A percentile compares a stretch with the other conserved stretches of the same genome.
These are phyloP conservation scores for Ambastaia sidthimunki DNA, from an alignment of 2,797 vertebrate species.

Conservation along the genomic window DNA sequence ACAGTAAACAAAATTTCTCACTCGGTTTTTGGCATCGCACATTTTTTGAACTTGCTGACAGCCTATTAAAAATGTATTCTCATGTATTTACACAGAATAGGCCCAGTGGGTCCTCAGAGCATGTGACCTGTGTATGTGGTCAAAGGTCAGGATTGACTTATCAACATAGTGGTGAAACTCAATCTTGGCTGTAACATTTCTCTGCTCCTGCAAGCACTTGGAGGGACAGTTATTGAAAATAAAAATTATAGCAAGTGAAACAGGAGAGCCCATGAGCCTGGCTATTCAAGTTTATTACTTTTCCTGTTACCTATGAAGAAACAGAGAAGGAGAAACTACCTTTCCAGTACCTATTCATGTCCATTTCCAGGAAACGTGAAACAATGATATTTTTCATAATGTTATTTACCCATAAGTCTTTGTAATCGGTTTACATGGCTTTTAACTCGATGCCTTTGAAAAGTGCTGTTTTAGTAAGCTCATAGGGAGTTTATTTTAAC, in stretches of 20 bases:
- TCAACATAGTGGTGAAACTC: conserved; percentile 5
- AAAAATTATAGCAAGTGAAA: conserved; percentile 37
- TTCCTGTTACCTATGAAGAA: conserved; percentile 7
- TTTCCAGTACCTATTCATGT: conserved; percentile 36
- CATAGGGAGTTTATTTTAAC: conserved; percentile 37
- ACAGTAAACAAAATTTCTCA: conserved; percentile 27
- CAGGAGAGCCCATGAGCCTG: conserved; percentile 41
- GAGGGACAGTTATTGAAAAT: conserved; percentile 47
- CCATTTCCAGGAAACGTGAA: conserved; percentile 42
- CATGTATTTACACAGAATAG: conserved; percentile 8
- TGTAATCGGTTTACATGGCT: conserved; percentile 50
- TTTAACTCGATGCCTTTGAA: conserved; percentile 41
- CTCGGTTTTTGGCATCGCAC: conserved; percentile 3
- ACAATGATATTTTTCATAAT: conserved; percentile 22
- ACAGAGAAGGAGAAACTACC: background rate
- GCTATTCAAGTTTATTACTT: conserved; percentile 34
- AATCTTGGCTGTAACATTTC: conserved; percentile 5
- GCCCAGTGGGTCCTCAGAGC: background rate
- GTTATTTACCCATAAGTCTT: conserved; percentile 34
- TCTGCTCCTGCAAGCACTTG: conserved; percentile 14
- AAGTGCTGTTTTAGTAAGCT: conserved; percentile 16
- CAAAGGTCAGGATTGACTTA: background rate
- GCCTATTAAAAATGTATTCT: conserved; percentile 9
- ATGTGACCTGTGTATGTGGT: background rate
- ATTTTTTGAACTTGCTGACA: conserved; percentile 13